A percentile compares a stretch with the other conserved stretches of the same genome.
phyloP scores from a whole-genome alignment of 2,113 vertebrate species.

The Echinops telfairi region DNA sequence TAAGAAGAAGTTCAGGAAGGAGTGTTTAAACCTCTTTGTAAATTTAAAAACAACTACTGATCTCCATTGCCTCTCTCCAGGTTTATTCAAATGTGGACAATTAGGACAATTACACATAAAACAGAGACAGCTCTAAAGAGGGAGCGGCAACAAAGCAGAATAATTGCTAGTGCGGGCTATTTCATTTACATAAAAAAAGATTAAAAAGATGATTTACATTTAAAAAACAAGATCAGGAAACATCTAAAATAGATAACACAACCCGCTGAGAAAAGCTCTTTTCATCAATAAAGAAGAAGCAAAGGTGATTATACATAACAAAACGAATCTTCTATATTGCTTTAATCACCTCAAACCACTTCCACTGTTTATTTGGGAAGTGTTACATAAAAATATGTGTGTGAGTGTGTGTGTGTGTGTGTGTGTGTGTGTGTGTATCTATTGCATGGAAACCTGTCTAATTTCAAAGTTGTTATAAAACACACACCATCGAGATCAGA shows the following conservation, averaged over 20 bases:
- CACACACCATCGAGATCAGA: slow-evolving; percentile 16
- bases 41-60: slow-evolving; percentile 85
- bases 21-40: slow-evolving; percentile 79
- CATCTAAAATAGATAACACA: slow-evolving; percentile 87
- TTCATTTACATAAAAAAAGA: slow-evolving; percentile 88
- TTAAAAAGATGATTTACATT: slow-evolving; percentile 88
- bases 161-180: slow-evolving; percentile 86
- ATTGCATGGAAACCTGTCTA: slow-evolving; percentile 74
- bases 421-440: slow-evolving; percentile 47
- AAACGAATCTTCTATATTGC: slow-evolving; percentile 88
- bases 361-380: slow-evolving; percentile 87
- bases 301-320: slow-evolving; percentile 88
- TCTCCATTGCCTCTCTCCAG: slow-evolving; percentile 80
- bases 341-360: slow-evolving; percentile 87
- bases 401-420: neutral
- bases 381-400: slow-evolving; percentile 55
- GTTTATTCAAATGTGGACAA: slow-evolving; percentile 88
- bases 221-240: slow-evolving; percentile 81
- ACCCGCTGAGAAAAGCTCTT: slow-evolving; percentile 87
- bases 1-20: slow-evolving; percentile 79
- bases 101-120: slow-evolving; percentile 87
- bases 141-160: slow-evolving; percentile 83
- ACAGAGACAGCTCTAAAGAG: slow-evolving; percentile 81
- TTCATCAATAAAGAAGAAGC: slow-evolving; percentile 85
- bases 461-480: slow-evolving; percentile 79